Base-by-base conservation (phyloP, 2,888 invertebrate species). In the Oxyscelio sp. region DNA sequence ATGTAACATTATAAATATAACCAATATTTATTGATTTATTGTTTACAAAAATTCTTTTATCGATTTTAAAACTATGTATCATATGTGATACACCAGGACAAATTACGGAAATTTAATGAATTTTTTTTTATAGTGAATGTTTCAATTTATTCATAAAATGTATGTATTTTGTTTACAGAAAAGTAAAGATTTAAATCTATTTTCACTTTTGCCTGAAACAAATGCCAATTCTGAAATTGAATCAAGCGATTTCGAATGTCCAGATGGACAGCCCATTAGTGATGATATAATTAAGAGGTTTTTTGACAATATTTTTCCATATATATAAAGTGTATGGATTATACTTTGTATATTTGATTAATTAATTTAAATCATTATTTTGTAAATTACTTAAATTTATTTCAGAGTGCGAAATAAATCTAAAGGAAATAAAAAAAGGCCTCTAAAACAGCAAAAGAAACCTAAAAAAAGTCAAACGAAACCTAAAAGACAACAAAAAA, bases 61-160 rank as follows among this genome's bases (percentile, higher is more conserved):
- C n/a, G 2, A 1, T 52, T 52, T 52, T 52, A 24, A 52, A 52
- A 52, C 24, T 52, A 52, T 48, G 48, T 48, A 48, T 48, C 58
- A 58, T 58, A 38, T 58, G 38, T 52, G 24, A 52, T 48, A 48
- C 48, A 48, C 21, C 6, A 48, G 48, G 48, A 48, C 48, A 48
- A 48, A 48, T 48, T 21, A 48, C 48, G 17, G 17, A 9, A 34
- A 34, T 34, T 5, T 34, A 34, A 34, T 34, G 34, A 34, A 11
- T 34, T 9, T 34, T 34, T 34, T 34, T 34, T 9, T 9, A 34
- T 34, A 34, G 34, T 9, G 9, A 11, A 34, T 34, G 9, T 34
- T 34, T 34, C 2, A 34, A 5, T 34, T 34, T 34, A 34, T 34
- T 34, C 4, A 34, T 11, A 11, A 34, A 5, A 34, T 34, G 34